phyloP scores from a whole-genome alignment of 2,797 vertebrate species.

The Myotis pilosus region DNA sequence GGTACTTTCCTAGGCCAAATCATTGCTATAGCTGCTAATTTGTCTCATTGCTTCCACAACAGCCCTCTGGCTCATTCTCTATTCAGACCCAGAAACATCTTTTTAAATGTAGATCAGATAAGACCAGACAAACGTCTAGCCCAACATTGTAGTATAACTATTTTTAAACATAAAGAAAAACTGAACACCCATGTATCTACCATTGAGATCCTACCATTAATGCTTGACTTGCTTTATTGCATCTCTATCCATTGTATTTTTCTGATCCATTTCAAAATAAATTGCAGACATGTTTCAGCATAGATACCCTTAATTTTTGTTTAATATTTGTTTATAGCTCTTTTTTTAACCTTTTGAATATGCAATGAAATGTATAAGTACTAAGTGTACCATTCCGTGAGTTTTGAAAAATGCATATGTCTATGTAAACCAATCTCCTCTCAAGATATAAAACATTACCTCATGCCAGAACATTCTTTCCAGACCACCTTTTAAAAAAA shows the following conservation, averaged over 20 bases:
- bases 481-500: background rate
- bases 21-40: background rate
- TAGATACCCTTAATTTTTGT: background rate
- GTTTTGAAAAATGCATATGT: background rate
- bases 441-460: background rate
- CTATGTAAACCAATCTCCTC: background rate
- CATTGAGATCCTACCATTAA: background rate
- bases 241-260: background rate
- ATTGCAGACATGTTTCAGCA: background rate
- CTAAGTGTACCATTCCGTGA: background rate
- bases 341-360: background rate
- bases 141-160: background rate
- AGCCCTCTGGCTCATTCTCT: background rate
- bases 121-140: background rate
- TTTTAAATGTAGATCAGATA: background rate
- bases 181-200: background rate
- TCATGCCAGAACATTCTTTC: background rate
- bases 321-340: background rate
- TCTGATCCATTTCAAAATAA: constrained; percentile 11
- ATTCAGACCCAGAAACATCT: background rate
- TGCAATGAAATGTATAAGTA: background rate
- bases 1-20: background rate
- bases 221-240: background rate
- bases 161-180: background rate
- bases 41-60: background rate